phyloP scores from a whole-genome alignment of 1,140 invertebrate genomes.

The Rhizoglyphus robini region DNA sequence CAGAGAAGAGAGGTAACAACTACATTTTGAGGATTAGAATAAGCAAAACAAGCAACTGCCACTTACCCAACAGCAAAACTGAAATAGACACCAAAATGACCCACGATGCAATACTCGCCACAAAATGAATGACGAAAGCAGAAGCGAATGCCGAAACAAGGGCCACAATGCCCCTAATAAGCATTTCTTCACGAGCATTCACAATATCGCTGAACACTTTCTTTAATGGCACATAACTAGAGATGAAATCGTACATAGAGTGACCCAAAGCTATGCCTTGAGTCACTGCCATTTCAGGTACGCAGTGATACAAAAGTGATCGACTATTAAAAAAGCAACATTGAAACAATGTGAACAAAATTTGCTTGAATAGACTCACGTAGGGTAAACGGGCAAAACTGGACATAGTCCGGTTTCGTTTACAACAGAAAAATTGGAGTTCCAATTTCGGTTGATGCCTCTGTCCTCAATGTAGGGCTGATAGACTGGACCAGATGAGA shows the following conservation, averaged over 20 bases:
- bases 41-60: conserved; percentile 24
- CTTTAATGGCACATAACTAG: conserved; percentile 71
- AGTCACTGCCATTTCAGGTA: conserved; percentile 53
- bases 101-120: conserved; percentile 68
- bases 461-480: background rate
- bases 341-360: background rate
- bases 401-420: conserved; percentile 1
- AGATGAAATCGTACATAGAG: conserved; percentile 63
- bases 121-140: conserved; percentile 65
- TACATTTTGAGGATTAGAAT: conserved; percentile 28
- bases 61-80: conserved; percentile 37
- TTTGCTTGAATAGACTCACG: background rate
- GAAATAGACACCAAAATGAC: conserved; percentile 61
- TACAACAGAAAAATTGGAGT: conserved; percentile 15
- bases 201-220: conserved; percentile 75
- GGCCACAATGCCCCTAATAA: conserved; percentile 61
- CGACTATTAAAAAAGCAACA: background rate
- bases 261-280: conserved; percentile 45
- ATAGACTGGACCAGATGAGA: background rate
- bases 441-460: no score
- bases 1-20: conserved; percentile 63
- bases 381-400: background rate
- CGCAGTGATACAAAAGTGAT: conserved; percentile 70
- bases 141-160: conserved; percentile 66
- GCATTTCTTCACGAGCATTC: conserved; percentile 59